phyloP scores from a whole-genome alignment of 1,140 invertebrate genomes.

The Drosophila cardini region DNA sequence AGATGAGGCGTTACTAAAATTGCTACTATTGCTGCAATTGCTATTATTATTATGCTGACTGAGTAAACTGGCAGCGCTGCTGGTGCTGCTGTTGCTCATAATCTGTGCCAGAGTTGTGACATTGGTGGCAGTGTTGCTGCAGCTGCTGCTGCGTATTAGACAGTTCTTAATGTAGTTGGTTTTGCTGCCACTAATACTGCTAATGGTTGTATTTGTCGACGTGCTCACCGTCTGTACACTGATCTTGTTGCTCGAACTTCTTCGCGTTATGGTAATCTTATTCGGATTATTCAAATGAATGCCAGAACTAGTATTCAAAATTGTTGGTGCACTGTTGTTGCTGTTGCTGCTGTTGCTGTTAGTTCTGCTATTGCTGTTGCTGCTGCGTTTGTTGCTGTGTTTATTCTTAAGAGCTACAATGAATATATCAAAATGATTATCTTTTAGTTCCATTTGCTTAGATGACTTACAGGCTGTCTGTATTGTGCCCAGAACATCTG shows the following conservation, averaged over 20 bases:
- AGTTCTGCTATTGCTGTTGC: conserved; percentile 3
- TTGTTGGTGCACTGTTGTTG: conserved; percentile 16
- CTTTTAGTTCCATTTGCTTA: no score
- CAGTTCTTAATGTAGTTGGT: conserved; percentile 82
- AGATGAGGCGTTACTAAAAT: conserved; percentile 73
- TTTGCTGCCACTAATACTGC: conserved; percentile 49
- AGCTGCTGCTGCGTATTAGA: conserved; percentile 82
- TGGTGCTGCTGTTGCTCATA: conserved; percentile 82
- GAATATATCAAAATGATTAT: not conserved
- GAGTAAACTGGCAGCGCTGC: conserved; percentile 74
- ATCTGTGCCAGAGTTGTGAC: conserved; percentile 83
- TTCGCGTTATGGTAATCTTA: conserved; percentile 73
- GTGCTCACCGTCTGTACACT: conserved; percentile 73
- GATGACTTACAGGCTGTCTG: conserved; percentile 83
- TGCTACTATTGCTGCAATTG: conserved; percentile 77
- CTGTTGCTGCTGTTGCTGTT: conserved; percentile 1
- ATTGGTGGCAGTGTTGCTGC: conserved; percentile 82
- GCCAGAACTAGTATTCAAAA: conserved; percentile 37
- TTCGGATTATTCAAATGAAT: conserved; percentile 64
- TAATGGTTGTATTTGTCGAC: conserved; percentile 68
- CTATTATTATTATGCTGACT: conserved; percentile 76
- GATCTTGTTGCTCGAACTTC: conserved; percentile 57
- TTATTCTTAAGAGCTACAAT: conserved; percentile 76
- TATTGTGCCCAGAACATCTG: conserved; percentile 84
- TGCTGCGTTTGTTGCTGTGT: conserved; percentile 34